Base-by-base conservation (phyloP, 1,140 invertebrate genomes). In the Probaryconus sp. region DNA sequence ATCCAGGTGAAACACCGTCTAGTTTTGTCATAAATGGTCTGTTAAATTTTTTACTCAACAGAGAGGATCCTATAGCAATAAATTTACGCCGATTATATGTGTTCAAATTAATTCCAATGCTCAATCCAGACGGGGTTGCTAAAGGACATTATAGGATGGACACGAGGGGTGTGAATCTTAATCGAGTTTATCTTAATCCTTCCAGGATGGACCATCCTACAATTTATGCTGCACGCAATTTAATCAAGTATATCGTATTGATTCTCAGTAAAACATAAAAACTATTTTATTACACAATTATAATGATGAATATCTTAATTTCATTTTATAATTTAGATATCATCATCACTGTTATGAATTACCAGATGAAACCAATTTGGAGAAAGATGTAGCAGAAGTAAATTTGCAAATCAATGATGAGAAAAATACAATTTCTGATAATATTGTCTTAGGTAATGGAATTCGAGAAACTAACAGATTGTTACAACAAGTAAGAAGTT, bases 11-110 rank as follows among this genome's bases (percentile, higher is more conserved):
- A 89, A 97, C 95, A 11, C 97, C 97, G 48, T 94, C 95, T 3
- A 96, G 94, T 83, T 98, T 97, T 89, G 95, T 98, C 9, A 93
- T 98, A 87, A 96, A 97, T 86, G 97, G 97, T 10, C 92, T 97
- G 63, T 88, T 98, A 6, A 93, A 95, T 81, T 92, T 95, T 28
- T 81, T 94, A 42, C 80, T 98, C 3, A 90, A 91, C 58, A 89
- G 91, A 18, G 91, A 93, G 43, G 94, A 96, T 81, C 90, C 83
- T 78, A 92, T 95, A 18, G 95, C 93, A 7, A 85, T 91, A 50
- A 87, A 90, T 74, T 85, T 97, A 7, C 89, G 96, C 30, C 92
- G 93, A 75, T 83, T 92, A 30, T 95, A 94, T 81, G 94, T 98
- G 42, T 97, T 98, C 87, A 97, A 98, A 88, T 86, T 98, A 71